Evolutionary conservation across 2,888 invertebrate species (phyloP).

Genomic region (Oligia fasciuncula): DNA sequence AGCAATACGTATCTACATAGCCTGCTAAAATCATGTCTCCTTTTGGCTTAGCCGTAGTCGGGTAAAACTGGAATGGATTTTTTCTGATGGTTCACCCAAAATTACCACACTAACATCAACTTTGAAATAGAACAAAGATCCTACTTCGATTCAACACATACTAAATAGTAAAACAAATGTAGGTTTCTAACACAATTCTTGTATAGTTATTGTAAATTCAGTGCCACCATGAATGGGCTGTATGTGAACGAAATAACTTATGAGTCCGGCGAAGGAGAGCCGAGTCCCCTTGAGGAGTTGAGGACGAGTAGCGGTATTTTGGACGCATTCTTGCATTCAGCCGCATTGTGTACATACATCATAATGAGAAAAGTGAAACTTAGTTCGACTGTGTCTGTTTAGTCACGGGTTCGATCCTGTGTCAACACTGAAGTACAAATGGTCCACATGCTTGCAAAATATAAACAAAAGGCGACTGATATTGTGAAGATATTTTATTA

Average conservation of each 20-base stretch:
- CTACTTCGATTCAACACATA: slow-evolving; percentile 9
- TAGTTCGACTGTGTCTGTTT: slow-evolving; percentile 1
- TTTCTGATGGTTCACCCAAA: neutral
- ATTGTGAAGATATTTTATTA: neutral
- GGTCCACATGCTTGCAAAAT: neutral
- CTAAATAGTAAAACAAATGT: slow-evolving; percentile 31
- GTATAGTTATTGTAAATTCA: slow-evolving; percentile 43
- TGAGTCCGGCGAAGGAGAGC: slow-evolving; percentile 61
- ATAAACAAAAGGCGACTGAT: neutral
- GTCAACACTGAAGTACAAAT: slow-evolving; percentile 9
- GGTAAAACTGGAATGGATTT: neutral
- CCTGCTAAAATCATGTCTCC: neutral
- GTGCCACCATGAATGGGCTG: slow-evolving; percentile 54
- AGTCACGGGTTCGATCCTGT: slow-evolving; percentile 31
- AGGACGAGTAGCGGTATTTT: slow-evolving; percentile 76
- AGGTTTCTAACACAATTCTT: slow-evolving; percentile 54
- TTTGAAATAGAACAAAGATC: slow-evolving; percentile 6
- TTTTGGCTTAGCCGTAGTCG: neutral
- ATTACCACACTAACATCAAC: neutral
- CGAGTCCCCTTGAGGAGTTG: slow-evolving; percentile 66
- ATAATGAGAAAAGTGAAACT: slow-evolving; percentile 57
- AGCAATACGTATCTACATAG: neutral
- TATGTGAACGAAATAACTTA: slow-evolving; percentile 63
- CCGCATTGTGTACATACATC: slow-evolving; percentile 47
- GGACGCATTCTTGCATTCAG: slow-evolving; percentile 72